These are phyloP conservation scores for Amphiprion ocellaris DNA, from an alignment of 2,113 vertebrate genomes.

Conservation along the genomic window DNA sequence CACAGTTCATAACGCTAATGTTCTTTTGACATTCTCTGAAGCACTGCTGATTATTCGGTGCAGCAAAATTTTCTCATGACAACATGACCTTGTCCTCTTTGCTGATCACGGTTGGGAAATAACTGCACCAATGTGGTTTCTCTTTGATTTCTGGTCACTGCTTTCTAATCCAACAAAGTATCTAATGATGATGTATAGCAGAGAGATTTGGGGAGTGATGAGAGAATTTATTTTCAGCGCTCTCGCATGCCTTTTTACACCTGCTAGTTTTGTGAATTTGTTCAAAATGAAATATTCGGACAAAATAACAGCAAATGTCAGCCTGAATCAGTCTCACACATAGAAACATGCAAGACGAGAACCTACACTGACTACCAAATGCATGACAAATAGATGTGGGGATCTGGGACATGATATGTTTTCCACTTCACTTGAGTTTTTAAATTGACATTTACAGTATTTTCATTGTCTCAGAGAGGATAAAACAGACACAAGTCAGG, in stretches of 20 bases:
- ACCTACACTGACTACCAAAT: not conserved
- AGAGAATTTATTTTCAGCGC: conserved; percentile 40
- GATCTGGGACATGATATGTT: conserved; percentile 12
- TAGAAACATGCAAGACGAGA: conserved; percentile 5
- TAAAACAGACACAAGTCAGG: conserved; percentile 15
- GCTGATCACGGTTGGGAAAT: conserved; percentile 59
- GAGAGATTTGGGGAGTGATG: conserved; percentile 54
- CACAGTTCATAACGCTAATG: conserved; percentile 47
- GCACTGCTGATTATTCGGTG: conserved; percentile 55
- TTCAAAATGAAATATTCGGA: not conserved
- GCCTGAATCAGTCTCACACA: conserved; percentile 15
- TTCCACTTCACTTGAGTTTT: conserved; percentile 24
- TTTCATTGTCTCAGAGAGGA: conserved; percentile 12
- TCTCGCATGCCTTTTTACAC: conserved; percentile 29
- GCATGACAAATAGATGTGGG: conserved; percentile 30
- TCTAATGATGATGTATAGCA: conserved; percentile 65
- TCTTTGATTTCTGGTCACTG: conserved; percentile 54
- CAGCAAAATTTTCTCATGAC: conserved; percentile 54
- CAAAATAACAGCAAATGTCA: conserved; percentile 20
- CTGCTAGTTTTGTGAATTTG: conserved; percentile 4
- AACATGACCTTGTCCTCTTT: conserved; percentile 60
- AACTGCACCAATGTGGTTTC: conserved; percentile 71
- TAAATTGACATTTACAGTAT: conserved; percentile 29
- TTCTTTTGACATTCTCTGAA: conserved; percentile 61
- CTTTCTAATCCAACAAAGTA: conserved; percentile 58